phyloP scores from a whole-genome alignment of 2,888 invertebrate genomes.

The Globia sparganii region DNA sequence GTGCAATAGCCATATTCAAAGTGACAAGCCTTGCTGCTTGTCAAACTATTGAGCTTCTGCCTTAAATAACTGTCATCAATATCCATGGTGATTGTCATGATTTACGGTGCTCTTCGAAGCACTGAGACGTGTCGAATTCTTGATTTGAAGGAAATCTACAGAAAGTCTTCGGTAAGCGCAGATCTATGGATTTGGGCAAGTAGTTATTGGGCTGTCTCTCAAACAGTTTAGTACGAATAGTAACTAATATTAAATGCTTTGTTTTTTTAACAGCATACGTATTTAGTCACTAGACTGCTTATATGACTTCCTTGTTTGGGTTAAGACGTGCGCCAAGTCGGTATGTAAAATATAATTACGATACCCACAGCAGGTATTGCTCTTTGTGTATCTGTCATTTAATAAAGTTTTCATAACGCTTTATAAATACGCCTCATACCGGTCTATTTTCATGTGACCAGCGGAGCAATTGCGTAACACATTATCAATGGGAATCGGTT shows the following conservation, averaged over 20 bases:
- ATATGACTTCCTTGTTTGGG: slow-evolving; percentile 22
- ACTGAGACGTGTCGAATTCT: neutral
- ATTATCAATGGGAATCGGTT: no score
- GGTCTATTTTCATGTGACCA: neutral
- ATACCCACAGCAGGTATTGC: neutral
- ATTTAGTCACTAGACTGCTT: slow-evolving; percentile 37
- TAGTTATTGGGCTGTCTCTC: neutral
- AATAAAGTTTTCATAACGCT: neutral
- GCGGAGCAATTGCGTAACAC: no score
- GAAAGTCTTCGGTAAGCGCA: neutral
- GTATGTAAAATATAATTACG: slow-evolving; percentile 35
- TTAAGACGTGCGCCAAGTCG: slow-evolving; percentile 21
- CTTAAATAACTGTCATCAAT: neutral
- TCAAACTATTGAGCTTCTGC: neutral
- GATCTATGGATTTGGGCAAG: neutral
- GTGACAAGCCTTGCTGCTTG: neutral
- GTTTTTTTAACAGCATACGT: slow-evolving; percentile 50
- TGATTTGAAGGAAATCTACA: neutral
- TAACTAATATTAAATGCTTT: slow-evolving; percentile 42
- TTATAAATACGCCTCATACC: neutral
- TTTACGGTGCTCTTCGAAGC: neutral
- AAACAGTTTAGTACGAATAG: neutral
- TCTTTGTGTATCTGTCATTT: neutral
- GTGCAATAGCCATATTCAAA: neutral
- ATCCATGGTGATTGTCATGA: neutral